Percentiles rank a stretch among this genome's conserved stretches.
Conservation (phyloP, 2,113 vertebrate genomes). For the Centropristis striata region DNA sequence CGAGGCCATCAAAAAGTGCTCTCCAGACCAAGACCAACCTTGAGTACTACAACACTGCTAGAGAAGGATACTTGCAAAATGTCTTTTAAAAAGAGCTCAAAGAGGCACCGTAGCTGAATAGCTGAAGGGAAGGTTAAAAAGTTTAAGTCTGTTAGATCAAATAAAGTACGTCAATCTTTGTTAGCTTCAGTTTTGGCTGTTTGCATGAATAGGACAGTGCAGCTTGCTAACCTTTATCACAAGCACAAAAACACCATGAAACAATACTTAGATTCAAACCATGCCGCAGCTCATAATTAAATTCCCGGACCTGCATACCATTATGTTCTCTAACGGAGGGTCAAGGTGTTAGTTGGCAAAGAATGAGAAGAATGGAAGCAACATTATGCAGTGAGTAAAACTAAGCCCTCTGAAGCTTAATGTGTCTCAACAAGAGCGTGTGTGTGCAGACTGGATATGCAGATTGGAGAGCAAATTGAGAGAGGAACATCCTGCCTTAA, state of each 20-base stretch:
- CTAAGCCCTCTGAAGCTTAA: slow-evolving; percentile 30
- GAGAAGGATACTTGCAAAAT: no score
- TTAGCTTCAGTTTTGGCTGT: not conserved
- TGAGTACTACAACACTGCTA: no score
- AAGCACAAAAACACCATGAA: not conserved
- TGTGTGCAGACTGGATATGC: slow-evolving; percentile 58
- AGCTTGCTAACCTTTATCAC: not conserved
- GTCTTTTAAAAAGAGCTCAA: not conserved
- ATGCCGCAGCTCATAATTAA: slow-evolving; percentile 44
- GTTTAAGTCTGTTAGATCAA: not conserved
- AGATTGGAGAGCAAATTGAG: slow-evolving; percentile 78
- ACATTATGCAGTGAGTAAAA: slow-evolving; percentile 40
- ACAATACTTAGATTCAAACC: slow-evolving; percentile 14
- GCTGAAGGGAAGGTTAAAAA: not conserved
- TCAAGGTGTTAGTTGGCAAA: slow-evolving; percentile 45
- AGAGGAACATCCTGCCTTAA: slow-evolving; percentile 73
- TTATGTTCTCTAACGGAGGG: slow-evolving; percentile 42
- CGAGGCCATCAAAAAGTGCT: no score
- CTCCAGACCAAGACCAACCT: no score
- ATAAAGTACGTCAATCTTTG: not conserved
- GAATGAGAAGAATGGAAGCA: slow-evolving; percentile 40
- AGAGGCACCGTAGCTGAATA: not conserved
- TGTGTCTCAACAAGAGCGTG: slow-evolving; percentile 31
- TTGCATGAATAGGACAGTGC: not conserved
- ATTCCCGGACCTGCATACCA: slow-evolving; percentile 42